Percentiles rank a stretch among this genome's conserved stretches.
These are phyloP conservation scores for Chanos chanos DNA, from an alignment of 2,797 vertebrate species.

Conservation along the genomic window DNA sequence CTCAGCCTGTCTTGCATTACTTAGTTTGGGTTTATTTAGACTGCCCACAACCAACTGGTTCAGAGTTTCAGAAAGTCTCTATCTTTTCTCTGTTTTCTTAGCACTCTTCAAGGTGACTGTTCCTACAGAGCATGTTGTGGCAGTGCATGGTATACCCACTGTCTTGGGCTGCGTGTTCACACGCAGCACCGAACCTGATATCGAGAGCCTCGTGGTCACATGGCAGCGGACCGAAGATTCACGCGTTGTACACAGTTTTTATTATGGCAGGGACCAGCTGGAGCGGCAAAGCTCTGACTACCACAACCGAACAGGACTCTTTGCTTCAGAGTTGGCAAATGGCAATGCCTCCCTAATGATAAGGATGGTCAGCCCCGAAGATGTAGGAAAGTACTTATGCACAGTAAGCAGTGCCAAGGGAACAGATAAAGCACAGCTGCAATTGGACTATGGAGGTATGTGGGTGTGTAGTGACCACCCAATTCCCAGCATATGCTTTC, in stretches of 20 bases:
- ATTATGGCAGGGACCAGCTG: conserved; percentile 37
- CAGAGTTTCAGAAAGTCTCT: neutral
- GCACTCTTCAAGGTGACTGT: conserved; percentile 13
- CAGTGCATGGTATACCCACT: conserved; percentile 8
- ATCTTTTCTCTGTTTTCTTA: conserved; percentile 8
- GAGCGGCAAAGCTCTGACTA: conserved; percentile 26
- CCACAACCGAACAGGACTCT: conserved; percentile 33
- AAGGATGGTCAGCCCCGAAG: conserved; percentile 8
- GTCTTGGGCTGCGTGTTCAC: conserved; percentile 43
- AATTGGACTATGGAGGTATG: conserved; percentile 46
- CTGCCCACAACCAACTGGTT: no score
- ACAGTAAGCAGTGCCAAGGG: conserved; percentile 27
- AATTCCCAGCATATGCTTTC: no score
- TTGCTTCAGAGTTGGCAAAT: neutral
- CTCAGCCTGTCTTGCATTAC: no score
- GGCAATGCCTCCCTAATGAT: conserved; percentile 49
- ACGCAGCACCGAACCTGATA: neutral
- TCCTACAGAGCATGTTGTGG: neutral
- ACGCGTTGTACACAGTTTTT: conserved; percentile 49
- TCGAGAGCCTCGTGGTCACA: conserved; percentile 23
- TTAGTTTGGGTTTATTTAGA: no score
- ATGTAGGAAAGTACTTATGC: conserved; percentile 43
- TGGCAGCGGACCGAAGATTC: conserved; percentile 40
- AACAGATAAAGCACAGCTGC: conserved; percentile 8
- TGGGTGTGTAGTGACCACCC: neutral